Evolutionary conservation across 2,888 invertebrate species (phyloP).

Genomic region (Drosophila merina): DNA sequence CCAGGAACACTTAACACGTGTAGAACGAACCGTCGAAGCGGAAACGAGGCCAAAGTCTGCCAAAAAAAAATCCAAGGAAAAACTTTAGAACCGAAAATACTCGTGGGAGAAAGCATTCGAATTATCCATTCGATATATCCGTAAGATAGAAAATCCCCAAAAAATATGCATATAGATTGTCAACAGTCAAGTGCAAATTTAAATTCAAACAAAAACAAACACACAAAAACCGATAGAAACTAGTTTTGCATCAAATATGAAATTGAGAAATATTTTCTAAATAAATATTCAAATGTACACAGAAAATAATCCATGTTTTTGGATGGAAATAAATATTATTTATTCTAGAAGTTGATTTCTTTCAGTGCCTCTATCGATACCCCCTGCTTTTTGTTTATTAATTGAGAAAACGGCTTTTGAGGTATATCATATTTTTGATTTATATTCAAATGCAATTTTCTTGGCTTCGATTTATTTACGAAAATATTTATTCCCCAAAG

Average conservation of each 20-base stretch:
- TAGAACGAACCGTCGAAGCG: slow-evolving; percentile 26
- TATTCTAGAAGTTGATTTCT: too few species aligned
- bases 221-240: slow-evolving; percentile 4
- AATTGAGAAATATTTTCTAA: background rate
- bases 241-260: slow-evolving; percentile 1
- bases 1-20: slow-evolving; percentile 43
- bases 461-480: slow-evolving; percentile 9
- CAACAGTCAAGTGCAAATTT: background rate
- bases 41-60: slow-evolving; percentile 25
- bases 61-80: background rate
- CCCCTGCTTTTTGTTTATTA: slow-evolving; percentile 22
- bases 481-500: background rate
- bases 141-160: background rate
- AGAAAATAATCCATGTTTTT: background rate
- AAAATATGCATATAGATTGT: slow-evolving; percentile 33
- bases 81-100: background rate
- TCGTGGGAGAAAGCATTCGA: background rate
- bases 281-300: background rate
- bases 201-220: background rate
- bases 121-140: slow-evolving; percentile 2
- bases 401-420: slow-evolving; percentile 31
- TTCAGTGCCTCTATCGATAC: background rate
- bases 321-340: too few species aligned
- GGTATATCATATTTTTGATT: slow-evolving; percentile 38
- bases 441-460: slow-evolving; percentile 52